Conservation (phyloP, 2,797 vertebrate genomes). For the Nasua narica region DNA sequence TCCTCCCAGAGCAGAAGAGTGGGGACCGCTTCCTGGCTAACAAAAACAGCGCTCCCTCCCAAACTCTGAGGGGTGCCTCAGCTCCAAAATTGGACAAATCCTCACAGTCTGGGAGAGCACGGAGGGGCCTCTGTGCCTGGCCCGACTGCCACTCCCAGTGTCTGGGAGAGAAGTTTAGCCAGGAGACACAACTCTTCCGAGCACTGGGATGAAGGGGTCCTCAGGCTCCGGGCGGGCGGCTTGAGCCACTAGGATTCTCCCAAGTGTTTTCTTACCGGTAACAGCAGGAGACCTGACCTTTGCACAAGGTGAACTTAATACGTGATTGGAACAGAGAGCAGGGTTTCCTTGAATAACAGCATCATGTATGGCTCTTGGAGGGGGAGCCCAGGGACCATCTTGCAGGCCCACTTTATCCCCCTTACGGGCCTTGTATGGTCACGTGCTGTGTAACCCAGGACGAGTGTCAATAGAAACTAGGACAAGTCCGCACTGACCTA, state of each 20-base stretch:
- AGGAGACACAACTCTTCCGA: background rate
- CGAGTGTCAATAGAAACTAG: background rate
- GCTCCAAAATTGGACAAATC: background rate
- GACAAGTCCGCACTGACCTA: background rate
- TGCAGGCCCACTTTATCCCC: background rate
- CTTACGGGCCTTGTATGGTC: background rate
- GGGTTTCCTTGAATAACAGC: background rate
- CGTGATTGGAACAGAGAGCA: background rate
- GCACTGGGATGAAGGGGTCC: background rate
- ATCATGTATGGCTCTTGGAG: background rate
- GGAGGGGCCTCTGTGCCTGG: accelerated
- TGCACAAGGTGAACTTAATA: background rate
- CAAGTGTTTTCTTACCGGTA: background rate
- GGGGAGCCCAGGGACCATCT: accelerated
- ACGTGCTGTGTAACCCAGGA: background rate
- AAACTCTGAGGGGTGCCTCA: background rate
- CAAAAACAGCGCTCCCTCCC: background rate
- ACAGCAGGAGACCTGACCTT: background rate
- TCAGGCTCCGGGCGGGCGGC: background rate
- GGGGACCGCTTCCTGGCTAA: background rate
- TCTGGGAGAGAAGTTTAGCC: background rate
- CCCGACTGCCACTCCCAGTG: background rate
- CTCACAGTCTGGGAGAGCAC: background rate
- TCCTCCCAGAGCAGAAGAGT: background rate
- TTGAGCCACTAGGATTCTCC: background rate